Percentiles rank a stretch among this genome's conserved stretches.
Evolutionary conservation across 2,797 vertebrate genomes (phyloP).

Genomic region (Galago senegalensis): DNA sequence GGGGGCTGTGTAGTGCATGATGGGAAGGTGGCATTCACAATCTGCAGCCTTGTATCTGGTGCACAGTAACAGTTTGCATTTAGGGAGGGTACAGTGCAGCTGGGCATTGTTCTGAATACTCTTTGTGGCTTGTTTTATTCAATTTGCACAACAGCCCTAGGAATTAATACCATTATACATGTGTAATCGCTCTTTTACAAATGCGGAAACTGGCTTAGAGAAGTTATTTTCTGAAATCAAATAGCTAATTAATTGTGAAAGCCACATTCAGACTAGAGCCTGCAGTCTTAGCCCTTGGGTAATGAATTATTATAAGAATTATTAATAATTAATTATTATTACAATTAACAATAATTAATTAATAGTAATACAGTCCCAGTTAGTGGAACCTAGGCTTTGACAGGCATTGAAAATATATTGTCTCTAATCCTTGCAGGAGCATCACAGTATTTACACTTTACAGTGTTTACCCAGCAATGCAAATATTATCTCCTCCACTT

Average conservation of each 20-base stretch:
- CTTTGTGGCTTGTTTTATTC: neutral
- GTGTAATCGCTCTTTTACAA: neutral
- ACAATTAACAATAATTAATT: neutral
- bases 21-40: neutral
- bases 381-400: neutral
- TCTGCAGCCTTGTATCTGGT: accelerated
- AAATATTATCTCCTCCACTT: neutral
- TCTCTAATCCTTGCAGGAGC: neutral
- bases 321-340: neutral
- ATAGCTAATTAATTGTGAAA: neutral
- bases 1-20: neutral
- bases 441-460: neutral
- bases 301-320: neutral
- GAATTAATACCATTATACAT: neutral
- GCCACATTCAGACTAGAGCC: neutral
- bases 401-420: neutral
- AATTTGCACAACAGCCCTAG: neutral
- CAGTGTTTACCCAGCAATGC: neutral
- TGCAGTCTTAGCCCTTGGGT: neutral
- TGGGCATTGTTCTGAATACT: neutral
- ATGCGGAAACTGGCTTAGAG: neutral
- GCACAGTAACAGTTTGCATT: neutral
- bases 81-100: neutral
- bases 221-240: neutral
- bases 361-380: too few relatives aligned